These are phyloP conservation scores for Sander lucioperca DNA, from an alignment of 2,113 vertebrate species.

Conservation along the genomic window DNA sequence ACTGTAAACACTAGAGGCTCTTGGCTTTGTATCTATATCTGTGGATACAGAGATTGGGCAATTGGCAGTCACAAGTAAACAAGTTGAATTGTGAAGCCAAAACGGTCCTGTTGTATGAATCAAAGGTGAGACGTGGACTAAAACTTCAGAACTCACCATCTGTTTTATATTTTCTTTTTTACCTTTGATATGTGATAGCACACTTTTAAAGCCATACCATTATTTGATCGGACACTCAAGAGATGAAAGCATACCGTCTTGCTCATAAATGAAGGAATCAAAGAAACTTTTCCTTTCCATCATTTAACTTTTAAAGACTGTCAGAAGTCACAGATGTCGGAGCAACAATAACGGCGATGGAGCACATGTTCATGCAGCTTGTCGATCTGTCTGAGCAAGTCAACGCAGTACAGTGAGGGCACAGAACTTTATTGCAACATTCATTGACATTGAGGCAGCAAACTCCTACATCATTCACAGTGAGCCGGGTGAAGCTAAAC, in stretches of 20 bases:
- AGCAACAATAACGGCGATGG: not conserved
- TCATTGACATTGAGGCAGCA: constrained; percentile 23
- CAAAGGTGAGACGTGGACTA: not conserved
- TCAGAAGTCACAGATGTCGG: not conserved
- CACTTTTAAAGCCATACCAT: not conserved
- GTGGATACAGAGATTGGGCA: not conserved
- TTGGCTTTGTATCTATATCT: not conserved
- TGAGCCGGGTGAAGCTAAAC: not conserved
- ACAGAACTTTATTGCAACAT: constrained; percentile 22
- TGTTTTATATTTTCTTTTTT: not conserved
- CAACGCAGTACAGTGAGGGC: not conserved
- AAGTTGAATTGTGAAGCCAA: not conserved
- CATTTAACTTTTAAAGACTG: constrained; percentile 5
- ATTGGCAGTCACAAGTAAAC: constrained; percentile 10
- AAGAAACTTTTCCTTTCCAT: not conserved
- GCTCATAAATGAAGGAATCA: too few species aligned
- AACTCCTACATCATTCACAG: constrained; percentile 8
- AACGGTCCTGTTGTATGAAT: not conserved
- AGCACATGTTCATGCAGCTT: not conserved
- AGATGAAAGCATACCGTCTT: too few species aligned
- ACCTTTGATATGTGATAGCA: not conserved
- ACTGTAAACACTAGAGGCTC: not conserved
- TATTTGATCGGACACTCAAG: not conserved
- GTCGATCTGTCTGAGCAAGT: not conserved
- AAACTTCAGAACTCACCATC: not conserved